A percentile compares a stretch with the other conserved stretches of the same genome.
These are phyloP conservation scores for Cheilosia variabilis DNA, from an alignment of 2,888 invertebrate species.

Conservation along the genomic window DNA sequence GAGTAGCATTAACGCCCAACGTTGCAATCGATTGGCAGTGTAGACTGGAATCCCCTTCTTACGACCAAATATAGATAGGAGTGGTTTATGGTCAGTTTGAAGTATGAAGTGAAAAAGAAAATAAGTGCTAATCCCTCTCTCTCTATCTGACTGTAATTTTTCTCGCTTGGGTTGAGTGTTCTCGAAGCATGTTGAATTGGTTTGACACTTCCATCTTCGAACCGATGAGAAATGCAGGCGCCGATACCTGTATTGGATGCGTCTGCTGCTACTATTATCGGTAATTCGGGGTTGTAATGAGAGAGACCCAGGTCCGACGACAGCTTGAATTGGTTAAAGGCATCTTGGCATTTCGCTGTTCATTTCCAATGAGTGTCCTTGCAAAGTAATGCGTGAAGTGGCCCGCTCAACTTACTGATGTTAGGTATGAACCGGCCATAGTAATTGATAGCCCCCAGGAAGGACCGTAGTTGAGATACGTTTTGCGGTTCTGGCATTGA, in stretches of 20 bases:
- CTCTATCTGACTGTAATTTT: conserved; percentile 79
- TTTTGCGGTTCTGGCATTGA: neutral
- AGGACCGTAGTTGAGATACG: too few species aligned
- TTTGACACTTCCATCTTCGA: conserved; percentile 41
- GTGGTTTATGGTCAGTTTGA: conserved; percentile 76
- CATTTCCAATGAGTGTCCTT: conserved; percentile 1
- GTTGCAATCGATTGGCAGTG: conserved; percentile 75
- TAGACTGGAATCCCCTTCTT: conserved; percentile 76
- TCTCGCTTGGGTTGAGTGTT: conserved; percentile 78
- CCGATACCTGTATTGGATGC: conserved; percentile 56
- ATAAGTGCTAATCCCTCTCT: conserved; percentile 79
- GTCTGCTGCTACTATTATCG: conserved; percentile 65
- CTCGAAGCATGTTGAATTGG: conserved; percentile 76
- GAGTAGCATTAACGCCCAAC: too few species aligned
- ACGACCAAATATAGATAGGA: conserved; percentile 79
- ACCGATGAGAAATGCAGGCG: conserved; percentile 49
- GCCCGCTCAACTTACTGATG: neutral
- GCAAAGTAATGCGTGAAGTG: conserved; percentile 3
- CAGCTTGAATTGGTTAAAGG: neutral
- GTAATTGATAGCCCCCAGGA: too few species aligned
- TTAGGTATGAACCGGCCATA: too few species aligned
- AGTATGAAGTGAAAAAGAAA: conserved; percentile 79
- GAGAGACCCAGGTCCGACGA: conserved; percentile 51
- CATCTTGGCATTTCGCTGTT: too few species aligned
- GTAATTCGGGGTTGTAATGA: conserved; percentile 61